phyloP scores from a whole-genome alignment of 2,113 vertebrate genomes.

The Bagarius yarrelli region DNA sequence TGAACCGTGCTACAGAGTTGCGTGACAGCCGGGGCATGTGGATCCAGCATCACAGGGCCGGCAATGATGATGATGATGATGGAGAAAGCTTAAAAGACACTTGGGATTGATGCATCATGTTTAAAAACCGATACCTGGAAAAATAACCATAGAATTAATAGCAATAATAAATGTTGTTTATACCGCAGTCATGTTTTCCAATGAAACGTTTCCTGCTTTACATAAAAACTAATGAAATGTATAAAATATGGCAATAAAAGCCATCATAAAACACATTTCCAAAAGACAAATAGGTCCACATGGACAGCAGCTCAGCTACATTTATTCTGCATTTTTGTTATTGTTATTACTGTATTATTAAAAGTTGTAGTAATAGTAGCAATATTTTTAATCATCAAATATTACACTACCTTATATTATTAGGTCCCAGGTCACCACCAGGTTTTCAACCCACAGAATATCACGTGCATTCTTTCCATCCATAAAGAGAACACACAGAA shows the following conservation, averaged over 20 bases:
- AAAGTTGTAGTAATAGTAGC: too few relatives aligned
- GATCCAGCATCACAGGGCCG: slow-evolving; percentile 41
- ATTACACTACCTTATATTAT: too few relatives aligned
- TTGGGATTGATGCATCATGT: neutral
- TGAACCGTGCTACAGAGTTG: slow-evolving; percentile 53
- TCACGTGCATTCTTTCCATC: too few relatives aligned
- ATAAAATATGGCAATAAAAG: neutral
- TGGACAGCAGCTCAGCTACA: too few relatives aligned
- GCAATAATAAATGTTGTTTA: neutral
- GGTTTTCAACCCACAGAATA: too few relatives aligned
- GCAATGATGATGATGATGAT: slow-evolving; percentile 38
- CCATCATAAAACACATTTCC: neutral
- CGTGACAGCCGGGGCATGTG: slow-evolving; percentile 51
- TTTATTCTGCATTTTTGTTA: too few relatives aligned
- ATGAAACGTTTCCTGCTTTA: neutral
- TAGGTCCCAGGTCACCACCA: too few relatives aligned
- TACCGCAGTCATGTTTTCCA: neutral
- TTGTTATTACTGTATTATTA: too few relatives aligned
- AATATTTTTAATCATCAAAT: too few relatives aligned
- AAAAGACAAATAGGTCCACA: too few relatives aligned
- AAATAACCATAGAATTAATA: neutral
- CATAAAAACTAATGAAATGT: slow-evolving; percentile 4
- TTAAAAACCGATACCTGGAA: neutral
- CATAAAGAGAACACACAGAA: too few relatives aligned
- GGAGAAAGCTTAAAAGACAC: slow-evolving; percentile 10